phyloP scores from a whole-genome alignment of 2,797 vertebrate species.

The Linurgus olivaceus region DNA sequence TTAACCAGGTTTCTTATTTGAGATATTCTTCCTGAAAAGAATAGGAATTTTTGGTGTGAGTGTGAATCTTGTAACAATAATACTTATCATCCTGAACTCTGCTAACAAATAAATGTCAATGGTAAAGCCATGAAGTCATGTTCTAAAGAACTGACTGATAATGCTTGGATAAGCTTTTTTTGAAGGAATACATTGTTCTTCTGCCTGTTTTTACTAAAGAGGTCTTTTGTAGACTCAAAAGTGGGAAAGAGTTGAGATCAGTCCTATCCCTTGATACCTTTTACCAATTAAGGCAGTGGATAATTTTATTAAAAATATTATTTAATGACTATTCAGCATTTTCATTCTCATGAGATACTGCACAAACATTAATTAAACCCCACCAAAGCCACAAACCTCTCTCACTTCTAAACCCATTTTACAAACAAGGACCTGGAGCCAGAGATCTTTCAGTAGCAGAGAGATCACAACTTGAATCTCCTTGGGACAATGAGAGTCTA shows the following conservation, averaged over 20 bases:
- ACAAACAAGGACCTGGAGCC: conserved; percentile 19
- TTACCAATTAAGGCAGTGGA: conserved; percentile 13
- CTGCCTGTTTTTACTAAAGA: conserved; percentile 4
- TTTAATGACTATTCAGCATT: conserved; percentile 33
- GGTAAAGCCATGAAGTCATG: not conserved
- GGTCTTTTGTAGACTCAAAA: conserved; percentile 23
- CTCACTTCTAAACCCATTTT: conserved; percentile 6
- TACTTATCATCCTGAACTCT: not conserved
- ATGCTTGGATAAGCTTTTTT: not conserved
- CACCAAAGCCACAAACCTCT: not conserved
- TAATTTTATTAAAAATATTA: conserved; percentile 30
- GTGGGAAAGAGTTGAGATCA: not conserved
- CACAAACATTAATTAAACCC: conserved; percentile 40
- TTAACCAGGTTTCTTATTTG: not conserved
- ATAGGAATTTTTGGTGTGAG: not conserved
- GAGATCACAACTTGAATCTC: not conserved
- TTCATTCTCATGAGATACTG: not conserved
- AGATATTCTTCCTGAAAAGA: not conserved
- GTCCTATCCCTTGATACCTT: not conserved
- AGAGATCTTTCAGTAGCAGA: not conserved
- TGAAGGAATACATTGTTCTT: not conserved
- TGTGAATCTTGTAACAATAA: not conserved
- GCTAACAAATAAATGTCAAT: not conserved
- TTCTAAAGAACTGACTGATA: not conserved
- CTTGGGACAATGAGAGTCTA: not conserved